These are phyloP conservation scores for Scomberomorus guttatus DNA, from an alignment of 2,797 vertebrate genomes.

Conservation along the genomic window DNA sequence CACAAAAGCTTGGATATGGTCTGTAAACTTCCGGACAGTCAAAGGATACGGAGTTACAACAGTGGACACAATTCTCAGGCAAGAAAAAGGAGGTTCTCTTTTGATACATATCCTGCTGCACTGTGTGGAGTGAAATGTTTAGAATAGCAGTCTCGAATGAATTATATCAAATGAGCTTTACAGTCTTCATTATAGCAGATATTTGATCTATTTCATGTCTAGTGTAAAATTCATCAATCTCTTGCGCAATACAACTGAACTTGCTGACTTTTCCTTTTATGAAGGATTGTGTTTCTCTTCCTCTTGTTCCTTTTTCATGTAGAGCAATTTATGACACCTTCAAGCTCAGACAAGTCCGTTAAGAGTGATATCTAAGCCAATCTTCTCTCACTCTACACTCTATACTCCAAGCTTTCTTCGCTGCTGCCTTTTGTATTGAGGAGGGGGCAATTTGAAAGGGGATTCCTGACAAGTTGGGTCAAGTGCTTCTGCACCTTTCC, in stretches of 20 bases:
- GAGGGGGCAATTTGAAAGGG: slow-evolving; percentile 42
- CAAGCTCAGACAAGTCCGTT: slow-evolving; percentile 76
- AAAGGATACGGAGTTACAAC: slow-evolving; percentile 18
- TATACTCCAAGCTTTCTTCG: slow-evolving; percentile 29
- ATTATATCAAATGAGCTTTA: background rate
- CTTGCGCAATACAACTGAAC: background rate
- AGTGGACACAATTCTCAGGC: slow-evolving; percentile 16
- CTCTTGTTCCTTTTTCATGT: slow-evolving; percentile 52
- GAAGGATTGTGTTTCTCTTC: slow-evolving; percentile 23
- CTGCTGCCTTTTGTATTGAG: slow-evolving; percentile 45
- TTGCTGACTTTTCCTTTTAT: slow-evolving; percentile 22
- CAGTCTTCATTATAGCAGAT: background rate
- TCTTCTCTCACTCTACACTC: slow-evolving; percentile 35
- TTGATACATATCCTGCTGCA: slow-evolving; percentile 43
- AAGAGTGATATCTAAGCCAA: slow-evolving; percentile 42
- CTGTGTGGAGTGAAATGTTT: slow-evolving; percentile 6
- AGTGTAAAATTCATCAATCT: background rate
- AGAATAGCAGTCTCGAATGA: background rate
- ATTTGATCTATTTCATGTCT: background rate
- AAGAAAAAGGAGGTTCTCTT: slow-evolving; percentile 59
- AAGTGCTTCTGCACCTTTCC: slow-evolving; percentile 65
- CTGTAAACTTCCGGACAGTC: slow-evolving; percentile 15
- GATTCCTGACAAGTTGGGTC: slow-evolving; percentile 82
- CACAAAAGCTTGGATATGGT: slow-evolving; percentile 25
- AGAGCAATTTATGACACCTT: slow-evolving; percentile 54